Conservation (phyloP, 1,140 invertebrate species). For the Zaprionus vittiger region DNA sequence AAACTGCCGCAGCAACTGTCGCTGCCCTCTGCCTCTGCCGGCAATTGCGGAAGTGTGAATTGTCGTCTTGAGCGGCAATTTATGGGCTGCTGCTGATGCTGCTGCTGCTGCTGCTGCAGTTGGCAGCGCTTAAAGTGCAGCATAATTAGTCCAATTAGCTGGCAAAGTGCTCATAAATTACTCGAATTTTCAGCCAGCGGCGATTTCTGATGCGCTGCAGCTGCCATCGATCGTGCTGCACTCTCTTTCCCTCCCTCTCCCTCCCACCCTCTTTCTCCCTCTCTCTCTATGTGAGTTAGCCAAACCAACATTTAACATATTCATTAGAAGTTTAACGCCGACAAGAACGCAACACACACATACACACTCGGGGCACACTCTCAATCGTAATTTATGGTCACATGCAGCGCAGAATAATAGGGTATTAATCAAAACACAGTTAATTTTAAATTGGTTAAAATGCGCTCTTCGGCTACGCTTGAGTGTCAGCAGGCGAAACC, state of each 20-base stretch:
- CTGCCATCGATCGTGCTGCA: constrained; percentile 25
- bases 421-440: constrained; percentile 80
- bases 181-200: constrained; percentile 54
- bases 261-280: background rate
- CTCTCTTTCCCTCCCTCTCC: background rate
- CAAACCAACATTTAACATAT: constrained; percentile 57
- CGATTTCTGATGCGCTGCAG: constrained; percentile 15
- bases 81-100: constrained; percentile 29
- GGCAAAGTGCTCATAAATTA: constrained; percentile 75
- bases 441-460: constrained; percentile 76
- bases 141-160: constrained; percentile 80
- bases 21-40: background rate
- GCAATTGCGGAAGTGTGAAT: constrained; percentile 78
- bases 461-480: background rate
- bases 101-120: constrained; percentile 7
- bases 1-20: background rate
- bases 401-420: constrained; percentile 74
- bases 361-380: background rate
- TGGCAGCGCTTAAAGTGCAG: constrained; percentile 46
- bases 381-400: constrained; percentile 51
- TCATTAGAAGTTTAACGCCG: constrained; percentile 63
- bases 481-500: constrained; percentile 43
- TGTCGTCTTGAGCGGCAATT: constrained; percentile 46
- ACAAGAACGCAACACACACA: constrained; percentile 6
- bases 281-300: background rate